phyloP scores from a whole-genome alignment of 2,113 vertebrate species.

The Toxotes chatareus region DNA sequence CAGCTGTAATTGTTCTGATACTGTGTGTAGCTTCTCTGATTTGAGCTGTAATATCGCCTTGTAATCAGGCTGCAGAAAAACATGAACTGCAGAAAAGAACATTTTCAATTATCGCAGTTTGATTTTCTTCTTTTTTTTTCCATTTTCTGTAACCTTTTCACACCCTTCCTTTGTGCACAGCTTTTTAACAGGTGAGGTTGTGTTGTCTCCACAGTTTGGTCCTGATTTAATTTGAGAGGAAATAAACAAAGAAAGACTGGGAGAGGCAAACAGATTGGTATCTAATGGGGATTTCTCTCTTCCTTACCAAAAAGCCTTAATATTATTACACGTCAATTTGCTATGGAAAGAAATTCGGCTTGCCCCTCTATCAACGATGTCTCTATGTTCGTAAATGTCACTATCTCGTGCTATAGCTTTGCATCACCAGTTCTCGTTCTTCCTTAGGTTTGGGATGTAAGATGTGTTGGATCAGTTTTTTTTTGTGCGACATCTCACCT shows the following conservation, averaged over 20 bases:
- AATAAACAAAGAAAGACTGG: conserved; percentile 33
- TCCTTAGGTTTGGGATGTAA: conserved; percentile 53
- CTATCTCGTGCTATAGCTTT: conserved; percentile 50
- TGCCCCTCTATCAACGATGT: conserved; percentile 41
- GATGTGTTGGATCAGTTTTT: conserved; percentile 59
- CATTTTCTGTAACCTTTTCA: conserved; percentile 45
- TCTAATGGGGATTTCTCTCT: conserved; percentile 41
- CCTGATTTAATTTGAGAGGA: conserved; percentile 38
- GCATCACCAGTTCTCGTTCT: conserved; percentile 42
- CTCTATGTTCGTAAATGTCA: conserved; percentile 54
- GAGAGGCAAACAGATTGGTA: conserved; percentile 50
- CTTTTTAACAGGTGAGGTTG: conserved; percentile 61
- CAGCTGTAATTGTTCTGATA: conserved; percentile 71
- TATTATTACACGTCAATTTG: conserved; percentile 55
- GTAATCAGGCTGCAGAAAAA: conserved; percentile 57
- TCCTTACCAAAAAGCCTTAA: conserved; percentile 76
- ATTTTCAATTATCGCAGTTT: conserved; percentile 39
- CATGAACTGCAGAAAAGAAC: conserved; percentile 45
- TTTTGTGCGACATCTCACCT: conserved; percentile 73
- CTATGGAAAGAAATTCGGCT: conserved; percentile 55
- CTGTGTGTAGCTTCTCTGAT: conserved; percentile 75
- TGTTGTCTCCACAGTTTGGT: conserved; percentile 49
- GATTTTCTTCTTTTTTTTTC: conserved; percentile 6
- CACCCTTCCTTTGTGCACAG: conserved; percentile 42
- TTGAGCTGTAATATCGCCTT: conserved; percentile 68